Evolutionary conservation across 2,113 vertebrate species (phyloP).

Genomic region (Hymenochirus boettgeri): DNA sequence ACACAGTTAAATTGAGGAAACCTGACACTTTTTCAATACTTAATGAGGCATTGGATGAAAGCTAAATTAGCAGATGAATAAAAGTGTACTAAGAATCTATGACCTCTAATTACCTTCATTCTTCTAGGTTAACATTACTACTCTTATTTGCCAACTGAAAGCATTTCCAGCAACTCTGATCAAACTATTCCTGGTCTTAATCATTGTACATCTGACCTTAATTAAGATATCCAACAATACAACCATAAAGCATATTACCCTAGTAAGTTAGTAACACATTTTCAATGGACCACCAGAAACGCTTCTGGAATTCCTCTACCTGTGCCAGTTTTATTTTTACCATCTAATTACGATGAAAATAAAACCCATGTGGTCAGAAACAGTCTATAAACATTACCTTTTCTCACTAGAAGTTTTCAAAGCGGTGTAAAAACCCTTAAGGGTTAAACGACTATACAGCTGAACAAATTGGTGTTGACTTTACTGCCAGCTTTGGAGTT

Average conservation of each 20-base stretch:
- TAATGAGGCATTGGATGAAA: neutral
- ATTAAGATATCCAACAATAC: neutral
- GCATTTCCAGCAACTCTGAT: neutral
- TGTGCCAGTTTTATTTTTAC: slow-evolving; percentile 10
- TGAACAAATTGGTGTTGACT: slow-evolving; percentile 32
- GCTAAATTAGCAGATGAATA: neutral
- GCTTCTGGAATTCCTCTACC: slow-evolving; percentile 13
- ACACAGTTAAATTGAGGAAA: too few relatives aligned
- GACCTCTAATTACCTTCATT: neutral
- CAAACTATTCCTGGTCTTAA: neutral
- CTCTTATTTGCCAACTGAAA: neutral
- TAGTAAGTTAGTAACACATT: slow-evolving; percentile 8
- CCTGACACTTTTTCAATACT: too few relatives aligned
- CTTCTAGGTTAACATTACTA: neutral
- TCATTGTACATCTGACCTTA: slow-evolving; percentile 9
- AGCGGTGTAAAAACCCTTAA: neutral
- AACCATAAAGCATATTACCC: neutral
- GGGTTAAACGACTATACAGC: slow-evolving; percentile 25
- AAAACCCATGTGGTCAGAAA: slow-evolving; percentile 11
- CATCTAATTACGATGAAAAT: slow-evolving; percentile 21
- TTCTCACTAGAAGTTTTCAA: neutral
- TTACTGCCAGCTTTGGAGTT: slow-evolving; percentile 4
- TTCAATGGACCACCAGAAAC: slow-evolving; percentile 12
- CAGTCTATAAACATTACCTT: neutral
- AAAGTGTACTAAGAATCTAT: neutral